Evolutionary conservation across 2,888 invertebrate genomes (phyloP).

Genomic region (Stenichneumon culpator): DNA sequence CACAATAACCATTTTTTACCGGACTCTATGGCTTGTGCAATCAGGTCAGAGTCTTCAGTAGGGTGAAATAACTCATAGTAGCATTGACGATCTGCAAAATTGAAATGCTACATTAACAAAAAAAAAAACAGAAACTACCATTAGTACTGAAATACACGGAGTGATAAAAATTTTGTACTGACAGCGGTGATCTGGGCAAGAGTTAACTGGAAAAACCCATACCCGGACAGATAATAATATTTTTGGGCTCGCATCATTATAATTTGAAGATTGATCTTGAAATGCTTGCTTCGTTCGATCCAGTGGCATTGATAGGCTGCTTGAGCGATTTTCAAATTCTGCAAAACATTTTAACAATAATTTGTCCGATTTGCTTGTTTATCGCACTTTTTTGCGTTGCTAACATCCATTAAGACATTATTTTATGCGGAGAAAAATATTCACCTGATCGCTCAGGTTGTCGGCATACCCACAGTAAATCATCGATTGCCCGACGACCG

Average conservation of each 20-base stretch:
- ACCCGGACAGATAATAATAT: constrained; percentile 41
- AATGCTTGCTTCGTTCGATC: constrained; percentile 42
- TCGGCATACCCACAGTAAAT: constrained; percentile 61
- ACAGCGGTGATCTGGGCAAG: constrained; percentile 47
- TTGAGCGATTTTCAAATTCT: constrained; percentile 22
- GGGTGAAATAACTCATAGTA: constrained; percentile 27
- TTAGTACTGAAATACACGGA: neutral
- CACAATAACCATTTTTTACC: neutral
- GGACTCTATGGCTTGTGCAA: neutral
- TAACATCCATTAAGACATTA: neutral
- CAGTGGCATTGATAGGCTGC: constrained; percentile 63
- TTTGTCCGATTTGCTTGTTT: neutral
- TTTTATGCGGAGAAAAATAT: neutral
- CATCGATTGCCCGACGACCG: constrained; percentile 44
- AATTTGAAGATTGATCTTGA: constrained; percentile 45
- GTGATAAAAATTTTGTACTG: neutral
- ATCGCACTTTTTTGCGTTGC: neutral
- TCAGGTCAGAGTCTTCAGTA: constrained; percentile 39
- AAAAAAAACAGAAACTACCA: neutral
- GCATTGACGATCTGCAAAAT: constrained; percentile 34
- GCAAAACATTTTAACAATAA: neutral
- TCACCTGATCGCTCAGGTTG: constrained; percentile 1
- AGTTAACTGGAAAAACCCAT: constrained; percentile 54
- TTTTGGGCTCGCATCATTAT: constrained; percentile 61
- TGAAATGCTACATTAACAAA: neutral